Base-by-base conservation (phyloP, 35 echinoderm and acorn worm genomes). In the Hemicentrotus pulcherrimus region DNA sequence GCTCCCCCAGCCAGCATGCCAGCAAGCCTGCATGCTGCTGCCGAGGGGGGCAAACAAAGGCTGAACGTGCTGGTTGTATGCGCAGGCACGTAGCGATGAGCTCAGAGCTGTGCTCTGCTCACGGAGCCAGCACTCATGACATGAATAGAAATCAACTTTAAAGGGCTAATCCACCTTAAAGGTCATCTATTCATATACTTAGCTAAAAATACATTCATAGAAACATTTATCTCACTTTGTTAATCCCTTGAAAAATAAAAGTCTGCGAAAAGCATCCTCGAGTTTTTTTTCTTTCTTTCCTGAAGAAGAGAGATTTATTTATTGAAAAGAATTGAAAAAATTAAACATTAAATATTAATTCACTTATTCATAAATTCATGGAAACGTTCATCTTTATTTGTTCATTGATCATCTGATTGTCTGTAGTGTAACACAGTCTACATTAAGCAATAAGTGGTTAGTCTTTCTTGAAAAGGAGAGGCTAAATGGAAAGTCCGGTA, bases 61-160 rank as follows among this genome's bases (percentile, higher is more conserved):
- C 46, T 4, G 48, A 93, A 50, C 91, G 91, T 93, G 91, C 91
- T 58, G n/a, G 32, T 93, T 93, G 46, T 93, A 93, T 93, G 91
- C 91, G 46, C 91, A 93, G 91, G 91, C 91, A 93, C 91, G 91
- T 93, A 93, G 11, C 10, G 46, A 58, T 93, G 91, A 93, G 35
- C 91, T 50, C 91, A 93, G 91, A 93, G 30, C 91, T 93, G 91
- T 93, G 91, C 48, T 31, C 22, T 9, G 28, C 31, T 47, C 30
- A 47, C 12, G 9, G 46, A 22, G n/a, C 91, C 5, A 33, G 18
- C 91, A 47, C 91, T 93, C 91, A 47, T 58, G 16, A 50, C 91
- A 93, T 93, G 91, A 93, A 93, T 93, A 93, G 91, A 93, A 31
- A 93, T 90, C 32, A 47, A 90, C 88, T 18, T 90, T 90, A 90